phyloP scores from a whole-genome alignment of 2,797 vertebrate species.

The Eulemur rubriventer region DNA sequence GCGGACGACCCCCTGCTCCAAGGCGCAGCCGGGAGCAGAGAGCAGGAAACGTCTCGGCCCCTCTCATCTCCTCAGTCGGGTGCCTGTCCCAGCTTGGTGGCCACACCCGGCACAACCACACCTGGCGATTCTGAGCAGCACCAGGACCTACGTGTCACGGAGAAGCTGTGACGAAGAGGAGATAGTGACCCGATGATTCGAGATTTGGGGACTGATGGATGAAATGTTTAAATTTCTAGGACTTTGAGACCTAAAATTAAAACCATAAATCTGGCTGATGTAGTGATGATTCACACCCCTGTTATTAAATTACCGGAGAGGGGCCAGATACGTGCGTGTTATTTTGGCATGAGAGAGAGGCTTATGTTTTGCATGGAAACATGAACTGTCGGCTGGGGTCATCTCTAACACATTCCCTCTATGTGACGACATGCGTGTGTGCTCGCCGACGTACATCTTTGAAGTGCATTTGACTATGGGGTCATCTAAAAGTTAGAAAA shows the following conservation, averaged over 20 bases:
- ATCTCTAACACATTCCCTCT: not conserved
- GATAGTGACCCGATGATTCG: not conserved
- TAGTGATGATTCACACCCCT: not conserved
- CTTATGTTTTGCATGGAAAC: not conserved
- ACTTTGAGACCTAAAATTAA: not conserved
- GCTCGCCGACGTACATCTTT: not conserved
- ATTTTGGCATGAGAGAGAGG: not conserved
- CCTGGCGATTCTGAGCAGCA: no score
- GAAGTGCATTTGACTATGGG: not conserved
- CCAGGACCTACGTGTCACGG: not conserved
- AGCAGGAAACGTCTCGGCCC: not conserved
- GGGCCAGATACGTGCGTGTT: not conserved
- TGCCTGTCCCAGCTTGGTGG: not conserved
- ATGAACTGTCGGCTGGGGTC: not conserved
- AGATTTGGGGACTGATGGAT: not conserved
- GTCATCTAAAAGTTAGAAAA: not conserved
- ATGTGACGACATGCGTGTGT: rapidly evolving
- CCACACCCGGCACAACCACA: not conserved
- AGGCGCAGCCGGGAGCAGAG: not conserved
- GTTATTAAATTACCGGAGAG: not conserved
- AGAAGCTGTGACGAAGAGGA: not conserved
- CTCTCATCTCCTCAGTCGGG: not conserved
- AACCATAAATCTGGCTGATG: not conserved
- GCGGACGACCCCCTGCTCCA: not conserved
- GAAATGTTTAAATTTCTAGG: not conserved